These are phyloP conservation scores for Ascaphus truei DNA, from an alignment of 2,113 vertebrate species.

Conservation along the genomic window DNA sequence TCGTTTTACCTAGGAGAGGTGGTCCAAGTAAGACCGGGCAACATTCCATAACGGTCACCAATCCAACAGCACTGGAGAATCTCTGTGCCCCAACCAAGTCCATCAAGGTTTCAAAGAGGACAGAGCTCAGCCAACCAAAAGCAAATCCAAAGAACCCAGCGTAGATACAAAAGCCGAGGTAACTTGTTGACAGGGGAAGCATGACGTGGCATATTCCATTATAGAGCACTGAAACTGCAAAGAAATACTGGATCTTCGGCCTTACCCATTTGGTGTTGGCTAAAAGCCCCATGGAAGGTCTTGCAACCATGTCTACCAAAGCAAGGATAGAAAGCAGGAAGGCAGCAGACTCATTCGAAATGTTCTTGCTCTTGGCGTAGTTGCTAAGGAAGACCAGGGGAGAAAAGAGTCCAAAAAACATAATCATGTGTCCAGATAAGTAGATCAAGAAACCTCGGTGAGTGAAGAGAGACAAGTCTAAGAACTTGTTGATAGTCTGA, in stretches of 20 bases:
- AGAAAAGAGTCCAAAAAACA: conserved; percentile 93
- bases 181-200: conserved; percentile 72
- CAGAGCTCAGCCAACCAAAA: conserved; percentile 91
- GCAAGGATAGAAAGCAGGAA: conserved; percentile 91
- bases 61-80: conserved; percentile 91
- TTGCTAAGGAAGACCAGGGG: conserved; percentile 94
- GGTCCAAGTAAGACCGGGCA: conserved; percentile 89
- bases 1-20: conserved; percentile 82
- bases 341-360: conserved; percentile 82
- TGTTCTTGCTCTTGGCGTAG: conserved; percentile 86
- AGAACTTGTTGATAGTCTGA: conserved; percentile 80
- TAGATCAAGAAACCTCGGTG: conserved; percentile 94
- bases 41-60: conserved; percentile 95
- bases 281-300: conserved; percentile 89
- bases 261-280: conserved; percentile 92
- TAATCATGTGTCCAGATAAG: conserved; percentile 81
- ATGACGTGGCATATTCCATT: conserved; percentile 88
- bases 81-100: conserved; percentile 88
- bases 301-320: conserved; percentile 94
- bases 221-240: conserved; percentile 77
- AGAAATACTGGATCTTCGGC: conserved; percentile 88
- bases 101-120: conserved; percentile 94
- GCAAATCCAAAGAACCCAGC: conserved; percentile 91
- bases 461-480: conserved; percentile 87
- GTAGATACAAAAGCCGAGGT: conserved; percentile 82